phyloP scores from a whole-genome alignment of 2,888 invertebrate species.

The Phymatocera aterrima region DNA sequence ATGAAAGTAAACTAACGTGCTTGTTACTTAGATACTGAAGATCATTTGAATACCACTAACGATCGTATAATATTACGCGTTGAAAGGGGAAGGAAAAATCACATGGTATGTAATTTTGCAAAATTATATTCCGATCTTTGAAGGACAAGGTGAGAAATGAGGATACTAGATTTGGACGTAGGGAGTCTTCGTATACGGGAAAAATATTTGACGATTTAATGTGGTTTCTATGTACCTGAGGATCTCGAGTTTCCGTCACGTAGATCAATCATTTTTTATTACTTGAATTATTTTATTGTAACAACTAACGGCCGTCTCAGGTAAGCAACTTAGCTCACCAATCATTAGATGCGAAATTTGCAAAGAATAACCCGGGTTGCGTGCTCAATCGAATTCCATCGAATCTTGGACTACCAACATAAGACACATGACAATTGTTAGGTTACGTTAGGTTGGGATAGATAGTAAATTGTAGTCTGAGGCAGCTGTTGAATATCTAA shows the following conservation, averaged over 20 bases:
- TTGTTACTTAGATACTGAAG: background rate
- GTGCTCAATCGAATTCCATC: conserved; percentile 37
- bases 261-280: conserved; percentile 68
- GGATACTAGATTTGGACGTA: background rate
- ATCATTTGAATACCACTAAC: background rate
- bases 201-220: background rate
- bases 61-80: background rate
- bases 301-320: background rate
- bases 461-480: background rate
- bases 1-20: background rate
- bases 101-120: background rate
- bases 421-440: background rate
- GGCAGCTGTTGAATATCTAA: too few species aligned
- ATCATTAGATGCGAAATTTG: conserved; percentile 45
- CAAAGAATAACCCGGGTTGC: conserved; percentile 37
- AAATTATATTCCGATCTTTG: background rate
- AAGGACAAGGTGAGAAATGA: background rate
- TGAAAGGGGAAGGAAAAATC: background rate
- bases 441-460: too few species aligned
- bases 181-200: background rate
- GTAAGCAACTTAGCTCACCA: conserved; percentile 22
- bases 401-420: conserved; percentile 15
- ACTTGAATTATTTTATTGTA: conserved; percentile 1
- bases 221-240: conserved; percentile 55
- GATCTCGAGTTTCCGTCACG: conserved; percentile 57